These are phyloP conservation scores for Rhorus exstirpatorius DNA, from an alignment of 2,888 invertebrate genomes.

Conservation along the genomic window DNA sequence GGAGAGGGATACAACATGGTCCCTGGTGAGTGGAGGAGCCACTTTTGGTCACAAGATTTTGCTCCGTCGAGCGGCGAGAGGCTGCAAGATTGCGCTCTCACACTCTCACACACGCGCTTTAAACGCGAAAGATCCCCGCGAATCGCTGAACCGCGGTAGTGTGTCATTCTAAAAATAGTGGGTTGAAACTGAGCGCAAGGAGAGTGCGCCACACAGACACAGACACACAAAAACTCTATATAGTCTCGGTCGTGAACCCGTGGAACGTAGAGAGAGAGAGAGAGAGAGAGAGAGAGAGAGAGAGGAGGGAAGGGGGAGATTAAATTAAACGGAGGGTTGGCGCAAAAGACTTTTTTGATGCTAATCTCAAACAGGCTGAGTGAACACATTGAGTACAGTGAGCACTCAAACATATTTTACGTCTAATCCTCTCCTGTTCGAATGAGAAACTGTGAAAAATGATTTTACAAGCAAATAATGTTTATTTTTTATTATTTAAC, in stretches of 20 bases:
- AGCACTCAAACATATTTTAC: constrained; percentile 26
- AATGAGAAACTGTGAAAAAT: background rate
- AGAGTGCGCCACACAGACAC: constrained; percentile 31
- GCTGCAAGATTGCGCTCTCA: constrained; percentile 43
- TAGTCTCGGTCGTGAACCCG: constrained; percentile 82
- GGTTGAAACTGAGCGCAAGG: constrained; percentile 66
- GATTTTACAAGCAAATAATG: too few relatives aligned
- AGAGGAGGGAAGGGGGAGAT: constrained; percentile 65
- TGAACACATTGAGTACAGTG: constrained; percentile 1
- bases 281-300: constrained; percentile 24
- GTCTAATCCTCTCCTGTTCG: constrained; percentile 15
- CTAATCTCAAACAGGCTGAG: constrained; percentile 23
- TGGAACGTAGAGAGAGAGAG: constrained; percentile 68
- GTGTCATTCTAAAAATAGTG: constrained; percentile 84
- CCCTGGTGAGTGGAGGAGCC: constrained; percentile 52
- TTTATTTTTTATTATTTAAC: too few relatives aligned
- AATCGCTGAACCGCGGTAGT: constrained; percentile 83
- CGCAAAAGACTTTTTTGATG: constrained; percentile 63
- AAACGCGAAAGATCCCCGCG: constrained; percentile 70
- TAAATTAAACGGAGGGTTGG: constrained; percentile 76
- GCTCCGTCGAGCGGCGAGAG: constrained; percentile 55
- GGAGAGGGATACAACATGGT: constrained; percentile 16
- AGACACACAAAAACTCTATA: constrained; percentile 5
- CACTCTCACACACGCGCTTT: constrained; percentile 27
- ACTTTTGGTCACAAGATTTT: constrained; percentile 79